Evolutionary conservation across 2,888 invertebrate species (phyloP).

Genomic region (Cephus runcator): DNA sequence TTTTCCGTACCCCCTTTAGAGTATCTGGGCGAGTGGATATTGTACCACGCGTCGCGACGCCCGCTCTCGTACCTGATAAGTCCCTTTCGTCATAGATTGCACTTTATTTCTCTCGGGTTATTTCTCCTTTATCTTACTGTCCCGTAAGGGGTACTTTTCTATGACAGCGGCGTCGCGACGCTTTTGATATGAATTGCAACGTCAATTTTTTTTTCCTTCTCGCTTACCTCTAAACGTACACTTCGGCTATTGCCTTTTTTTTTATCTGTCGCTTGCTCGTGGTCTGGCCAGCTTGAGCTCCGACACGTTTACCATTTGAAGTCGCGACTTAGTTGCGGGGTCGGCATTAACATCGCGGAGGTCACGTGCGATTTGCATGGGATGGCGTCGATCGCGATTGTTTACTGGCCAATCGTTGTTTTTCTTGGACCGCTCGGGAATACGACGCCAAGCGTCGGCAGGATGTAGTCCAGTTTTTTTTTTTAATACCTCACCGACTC

Average conservation of each 20-base stretch:
- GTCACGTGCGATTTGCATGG: slow-evolving; percentile 35
- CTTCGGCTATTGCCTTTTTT: not conserved
- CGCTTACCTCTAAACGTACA: not conserved
- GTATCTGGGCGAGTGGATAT: not conserved
- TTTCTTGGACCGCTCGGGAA: not conserved
- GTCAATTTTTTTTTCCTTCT: not conserved
- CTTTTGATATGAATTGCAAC: not conserved
- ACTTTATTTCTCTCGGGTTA: not conserved
- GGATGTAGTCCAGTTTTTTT: not conserved
- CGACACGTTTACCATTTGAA: not conserved
- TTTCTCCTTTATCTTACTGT: not conserved
- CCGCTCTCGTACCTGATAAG: not conserved
- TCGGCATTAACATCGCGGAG: slow-evolving; percentile 29
- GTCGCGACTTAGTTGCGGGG: not conserved
- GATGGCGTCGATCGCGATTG: slow-evolving; percentile 18
- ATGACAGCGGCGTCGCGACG: not conserved
- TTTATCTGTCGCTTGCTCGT: not conserved
- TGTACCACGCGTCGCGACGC: not conserved
- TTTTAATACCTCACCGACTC: not conserved
- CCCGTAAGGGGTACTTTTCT: not conserved
- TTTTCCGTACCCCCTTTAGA: not conserved
- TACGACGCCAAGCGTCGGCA: not conserved
- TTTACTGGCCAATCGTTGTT: slow-evolving; percentile 8
- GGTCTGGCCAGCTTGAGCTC: not conserved
- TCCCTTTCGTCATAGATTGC: not conserved